Evolutionary conservation across 1,140 invertebrate genomes (phyloP).

Genomic region (Aplysia californica): DNA sequence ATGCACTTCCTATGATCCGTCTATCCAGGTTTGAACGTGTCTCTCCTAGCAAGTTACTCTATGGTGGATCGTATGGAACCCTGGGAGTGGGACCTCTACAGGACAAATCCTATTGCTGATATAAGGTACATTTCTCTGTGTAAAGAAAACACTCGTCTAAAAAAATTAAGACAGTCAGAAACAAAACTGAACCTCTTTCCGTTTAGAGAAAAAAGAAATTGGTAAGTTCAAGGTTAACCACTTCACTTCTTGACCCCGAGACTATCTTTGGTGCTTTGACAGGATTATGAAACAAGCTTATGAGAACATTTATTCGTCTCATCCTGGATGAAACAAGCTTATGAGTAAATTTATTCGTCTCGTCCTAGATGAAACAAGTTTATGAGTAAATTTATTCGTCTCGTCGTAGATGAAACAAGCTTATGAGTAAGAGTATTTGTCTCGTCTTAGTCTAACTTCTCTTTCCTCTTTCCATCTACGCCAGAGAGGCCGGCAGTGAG

Average conservation of each 20-base stretch:
- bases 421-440: not conserved
- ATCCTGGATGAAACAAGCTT: not conserved
- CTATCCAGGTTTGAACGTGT: not conserved
- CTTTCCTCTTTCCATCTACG: not conserved
- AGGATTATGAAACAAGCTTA: too few relatives aligned
- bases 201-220: too few relatives aligned
- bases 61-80: not conserved
- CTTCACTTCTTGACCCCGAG: too few relatives aligned
- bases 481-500: not conserved
- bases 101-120: not conserved
- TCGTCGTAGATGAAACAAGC: not conserved
- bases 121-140: not conserved
- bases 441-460: not conserved
- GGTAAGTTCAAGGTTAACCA: too few relatives aligned
- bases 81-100: constrained; percentile 3
- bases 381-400: not conserved
- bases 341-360: not conserved
- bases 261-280: too few relatives aligned
- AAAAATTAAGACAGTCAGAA: not conserved
- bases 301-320: not conserved
- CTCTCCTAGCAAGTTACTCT: not conserved
- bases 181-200: not conserved
- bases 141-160: not conserved
- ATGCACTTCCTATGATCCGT: not conserved
- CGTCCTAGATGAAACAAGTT: not conserved